A percentile compares a stretch with the other conserved stretches of the same genome.
These are phyloP conservation scores for Hydractinia symbiolongicarpus DNA, from an alignment of 30 jellyfish, hydroid and myxozoan species.

Conservation along the genomic window DNA sequence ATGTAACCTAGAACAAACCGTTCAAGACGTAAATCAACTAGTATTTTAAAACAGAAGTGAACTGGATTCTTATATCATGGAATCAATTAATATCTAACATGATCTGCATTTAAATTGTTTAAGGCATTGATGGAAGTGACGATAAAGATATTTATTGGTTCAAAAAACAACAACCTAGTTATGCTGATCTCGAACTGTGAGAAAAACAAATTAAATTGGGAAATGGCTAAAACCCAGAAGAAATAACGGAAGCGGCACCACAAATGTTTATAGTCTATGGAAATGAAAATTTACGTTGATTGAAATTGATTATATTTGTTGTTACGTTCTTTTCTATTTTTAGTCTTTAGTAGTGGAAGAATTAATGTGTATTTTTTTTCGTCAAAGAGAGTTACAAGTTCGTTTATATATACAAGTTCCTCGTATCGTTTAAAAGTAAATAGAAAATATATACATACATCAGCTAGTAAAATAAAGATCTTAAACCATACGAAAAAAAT, in stretches of 20 bases:
- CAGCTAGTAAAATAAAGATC: too few species aligned
- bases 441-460: too few species aligned
- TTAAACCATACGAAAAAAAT: too few species aligned
- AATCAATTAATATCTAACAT: background rate
- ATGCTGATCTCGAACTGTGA: background rate
- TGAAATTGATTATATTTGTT: background rate
- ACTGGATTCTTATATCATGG: background rate
- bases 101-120: background rate
- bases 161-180: background rate
- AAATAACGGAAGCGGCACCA: background rate
- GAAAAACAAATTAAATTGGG: background rate
- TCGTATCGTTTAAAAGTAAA: too few species aligned
- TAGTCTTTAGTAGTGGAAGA: too few species aligned
- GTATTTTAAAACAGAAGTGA: background rate
- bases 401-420: too few species aligned
- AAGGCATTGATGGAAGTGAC: background rate
- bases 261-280: background rate
- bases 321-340: background rate
- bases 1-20: background rate
- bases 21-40: background rate
- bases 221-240: background rate
- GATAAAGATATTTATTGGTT: background rate
- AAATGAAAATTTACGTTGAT: background rate
- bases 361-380: too few species aligned
- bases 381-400: too few species aligned